These are phyloP conservation scores for Hylaeus volcanicus DNA, from an alignment of 1,140 invertebrate species.

Conservation along the genomic window DNA sequence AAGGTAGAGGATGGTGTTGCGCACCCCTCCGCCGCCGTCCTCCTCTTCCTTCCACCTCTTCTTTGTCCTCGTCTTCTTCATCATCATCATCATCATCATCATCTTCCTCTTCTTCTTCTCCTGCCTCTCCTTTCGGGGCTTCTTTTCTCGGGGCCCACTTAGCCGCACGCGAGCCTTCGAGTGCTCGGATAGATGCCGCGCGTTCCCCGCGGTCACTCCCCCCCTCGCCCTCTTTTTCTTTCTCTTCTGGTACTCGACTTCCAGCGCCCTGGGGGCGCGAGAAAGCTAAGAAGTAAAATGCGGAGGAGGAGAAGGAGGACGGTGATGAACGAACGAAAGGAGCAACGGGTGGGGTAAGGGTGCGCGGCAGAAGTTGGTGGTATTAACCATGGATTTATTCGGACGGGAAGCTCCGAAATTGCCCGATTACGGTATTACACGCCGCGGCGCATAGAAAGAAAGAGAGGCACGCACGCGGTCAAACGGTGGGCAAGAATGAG, in stretches of 20 bases:
- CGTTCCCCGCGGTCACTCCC: conserved; percentile 6
- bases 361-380: background rate
- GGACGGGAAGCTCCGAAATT: conserved; percentile 75
- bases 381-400: conserved; percentile 80
- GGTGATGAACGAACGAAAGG: background rate
- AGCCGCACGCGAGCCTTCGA: conserved; percentile 77
- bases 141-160: conserved; percentile 71
- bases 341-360: background rate
- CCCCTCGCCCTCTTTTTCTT: conserved; percentile 19
- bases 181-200: conserved; percentile 60
- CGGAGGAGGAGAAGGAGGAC: conserved; percentile 7
- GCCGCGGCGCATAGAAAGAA: conserved; percentile 58
- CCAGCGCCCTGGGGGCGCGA: conserved; percentile 38
- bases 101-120: conserved; percentile 53
- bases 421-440: conserved; percentile 78
- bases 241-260: conserved; percentile 32
- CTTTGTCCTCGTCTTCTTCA: conserved; percentile 47
- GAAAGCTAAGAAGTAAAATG: conserved; percentile 26
- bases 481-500: background rate
- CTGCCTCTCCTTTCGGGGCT: conserved; percentile 68
- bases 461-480: conserved; percentile 10
- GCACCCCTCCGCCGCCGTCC: conserved; percentile 53
- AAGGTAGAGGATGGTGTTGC: conserved; percentile 60
- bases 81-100: conserved; percentile 50
- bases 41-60: conserved; percentile 46